Evolutionary conservation across 2,888 invertebrate genomes (phyloP).

Genomic region (Synanthedon myopaeformis): DNA sequence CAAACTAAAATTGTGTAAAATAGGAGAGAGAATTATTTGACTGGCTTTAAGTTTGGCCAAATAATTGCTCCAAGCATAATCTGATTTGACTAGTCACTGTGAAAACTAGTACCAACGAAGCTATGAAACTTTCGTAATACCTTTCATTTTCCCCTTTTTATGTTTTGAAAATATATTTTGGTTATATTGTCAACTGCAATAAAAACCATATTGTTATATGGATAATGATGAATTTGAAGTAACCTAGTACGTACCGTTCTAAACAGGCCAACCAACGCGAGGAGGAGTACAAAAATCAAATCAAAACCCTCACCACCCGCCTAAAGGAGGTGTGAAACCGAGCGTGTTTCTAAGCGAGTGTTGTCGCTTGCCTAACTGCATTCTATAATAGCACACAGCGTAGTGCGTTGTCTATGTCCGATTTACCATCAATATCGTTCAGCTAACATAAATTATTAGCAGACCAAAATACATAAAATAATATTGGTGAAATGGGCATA

Average conservation of each 20-base stretch:
- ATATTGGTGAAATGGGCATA: conserved; percentile 33
- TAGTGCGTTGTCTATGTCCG: conserved; percentile 28
- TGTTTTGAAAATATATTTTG: too few species aligned
- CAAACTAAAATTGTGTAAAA: too few species aligned
- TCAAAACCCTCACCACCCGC: conserved; percentile 98
- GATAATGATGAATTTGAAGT: conserved; percentile 11
- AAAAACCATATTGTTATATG: neutral
- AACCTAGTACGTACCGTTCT: conserved; percentile 36
- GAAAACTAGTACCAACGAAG: too few species aligned
- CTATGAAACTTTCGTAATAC: too few species aligned
- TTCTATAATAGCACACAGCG: conserved; percentile 35
- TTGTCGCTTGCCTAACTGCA: conserved; percentile 60
- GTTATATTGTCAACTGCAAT: too few species aligned
- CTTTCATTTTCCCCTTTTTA: too few species aligned
- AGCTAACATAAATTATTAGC: neutral
- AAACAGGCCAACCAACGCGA: conserved; percentile 97
- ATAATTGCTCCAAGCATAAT: too few species aligned
- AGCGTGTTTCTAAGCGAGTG: conserved; percentile 44
- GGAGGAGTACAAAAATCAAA: conserved; percentile 99
- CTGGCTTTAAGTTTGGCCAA: too few species aligned
- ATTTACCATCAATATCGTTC: conserved; percentile 19
- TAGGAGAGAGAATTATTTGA: too few species aligned
- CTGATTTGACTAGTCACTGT: too few species aligned
- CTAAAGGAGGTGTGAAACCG: conserved; percentile 94
- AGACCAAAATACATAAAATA: neutral